Conservation (phyloP, 2,797 vertebrate species). For the Choloepus didactylus region DNA sequence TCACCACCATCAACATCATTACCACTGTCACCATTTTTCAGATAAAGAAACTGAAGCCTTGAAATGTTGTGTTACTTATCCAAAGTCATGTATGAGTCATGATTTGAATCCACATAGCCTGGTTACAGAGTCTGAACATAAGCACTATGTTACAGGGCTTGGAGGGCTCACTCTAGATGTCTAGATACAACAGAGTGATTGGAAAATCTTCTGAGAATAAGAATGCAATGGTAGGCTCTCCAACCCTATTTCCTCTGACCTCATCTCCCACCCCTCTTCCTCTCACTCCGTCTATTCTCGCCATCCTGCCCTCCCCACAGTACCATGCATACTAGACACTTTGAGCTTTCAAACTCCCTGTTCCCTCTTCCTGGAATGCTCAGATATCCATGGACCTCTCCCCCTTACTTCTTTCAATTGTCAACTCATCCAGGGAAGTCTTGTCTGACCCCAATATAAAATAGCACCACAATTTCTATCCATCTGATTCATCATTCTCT, state of each 20-base stretch:
- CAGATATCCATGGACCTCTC: not conserved
- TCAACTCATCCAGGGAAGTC: not conserved
- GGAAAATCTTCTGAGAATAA: constrained; percentile 6
- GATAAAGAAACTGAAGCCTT: not conserved
- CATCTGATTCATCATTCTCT: not conserved
- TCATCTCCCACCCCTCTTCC: not conserved
- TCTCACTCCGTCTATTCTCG: not conserved
- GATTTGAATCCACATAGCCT: not conserved
- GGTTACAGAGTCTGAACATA: not conserved
- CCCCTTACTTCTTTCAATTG: not conserved
- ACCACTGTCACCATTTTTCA: not conserved
- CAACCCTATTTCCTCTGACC: not conserved
- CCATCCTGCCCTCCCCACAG: not conserved
- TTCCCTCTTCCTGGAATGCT: not conserved
- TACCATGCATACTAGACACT: not conserved
- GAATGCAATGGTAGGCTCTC: not conserved
- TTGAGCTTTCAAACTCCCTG: not conserved
- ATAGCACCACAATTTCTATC: not conserved
- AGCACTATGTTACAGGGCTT: not conserved
- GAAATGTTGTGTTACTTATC: not conserved
- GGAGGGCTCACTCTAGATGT: not conserved
- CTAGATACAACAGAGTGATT: not conserved
- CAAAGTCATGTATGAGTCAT: not conserved
- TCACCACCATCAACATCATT: not conserved
- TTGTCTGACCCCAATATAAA: not conserved